Evolutionary conservation across 2,888 invertebrate genomes (phyloP), one percentile per base, ranked within the genome.

Genomic region (Agrotis clavis): DNA sequence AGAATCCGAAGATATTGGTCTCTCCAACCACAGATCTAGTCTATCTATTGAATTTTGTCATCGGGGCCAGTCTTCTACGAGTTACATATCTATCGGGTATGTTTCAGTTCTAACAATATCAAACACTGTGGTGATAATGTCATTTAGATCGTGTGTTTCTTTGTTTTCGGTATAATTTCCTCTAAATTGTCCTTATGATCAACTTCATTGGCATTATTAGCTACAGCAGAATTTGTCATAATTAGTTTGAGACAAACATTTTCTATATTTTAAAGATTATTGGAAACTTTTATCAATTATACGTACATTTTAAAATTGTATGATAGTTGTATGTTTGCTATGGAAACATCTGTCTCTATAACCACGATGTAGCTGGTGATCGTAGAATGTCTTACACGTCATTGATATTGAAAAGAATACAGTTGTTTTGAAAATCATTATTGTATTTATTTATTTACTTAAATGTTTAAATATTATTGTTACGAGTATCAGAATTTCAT

Each of bases 331-430:
- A 51, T 87, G 76, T 88, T 87, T 86, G 74, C 76, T 83, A 16
- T 67, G 41, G 45, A 63, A 85, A 85, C 90, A 90, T 74, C 87
- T 90, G 89, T 88, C 71, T 86, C 74, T 75, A 86, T 83, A 84
- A 25, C 2, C 35, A 41, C 47, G 47, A 35, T 45, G 16, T 47
- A 35, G 35, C n/a, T 48, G 14, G 14, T 63, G 71, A 80, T 71
- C 73, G 74, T 70, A 62, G 74, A 79, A 82, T 76, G 60, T 45
- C 80, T 63, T 25, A 71, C 62, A 54, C 73, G 66, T 78, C 65
- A 71, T 67, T 62, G 11, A 61, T 63, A 69, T 75, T 77, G 56
- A 68, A 50, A 74, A 30, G 45, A 21, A 35, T n/a, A 67, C 41
- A 64, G 14, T 51, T 76, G 47, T 63, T 66, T 35, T 57, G 1